Evolutionary conservation across 2,888 invertebrate species (phyloP), one percentile per base, ranked within the genome.

Genomic region (Pandemis cinnamomeana): DNA sequence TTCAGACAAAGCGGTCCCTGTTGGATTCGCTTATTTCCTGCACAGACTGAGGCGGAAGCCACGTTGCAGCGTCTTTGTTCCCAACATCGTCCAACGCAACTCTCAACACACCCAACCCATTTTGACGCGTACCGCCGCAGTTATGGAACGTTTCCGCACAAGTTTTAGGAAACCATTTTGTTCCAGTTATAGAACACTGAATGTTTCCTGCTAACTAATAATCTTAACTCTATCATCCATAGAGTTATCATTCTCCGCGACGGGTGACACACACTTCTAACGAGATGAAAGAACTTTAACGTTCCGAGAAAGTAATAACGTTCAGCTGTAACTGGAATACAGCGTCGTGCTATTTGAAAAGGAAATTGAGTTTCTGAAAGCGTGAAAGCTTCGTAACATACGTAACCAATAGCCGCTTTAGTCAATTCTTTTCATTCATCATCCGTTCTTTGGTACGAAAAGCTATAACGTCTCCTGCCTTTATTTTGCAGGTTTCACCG

Each of bases 11-110:
- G 89, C 86, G 80, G 80, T 84, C 85, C 82, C 83, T 79, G 86
- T 84, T 84, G 84, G 87, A 84, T 87, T 82, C 86, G 86, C 85
- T 87, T 89, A 91, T 91, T 92, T 92, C 92, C 92, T 90, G 91
- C 83, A 83, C 86, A 92, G 92, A 92, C 91, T 83, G 80, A 81
- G 82, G 83, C 88, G 91, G 91, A 92, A 89, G 83, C 85, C 77
- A 78, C 76, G 67, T 72, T 75, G 80, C 81, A 77, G 75, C 76
- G 82, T 84, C 86, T 86, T 85, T 86, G 81, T 82, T 77, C 75
- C 71, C 64, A 20, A 53, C 66, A 60, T 15, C 36, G 66, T 20
- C 71, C 44, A 71, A 66, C 58, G 66, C 71, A 60, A 68, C 63
- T 51, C 63, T 58, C 71, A 36, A 64, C 69, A 62, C 46, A 15